phyloP scores from a whole-genome alignment of 2,888 invertebrate species.

The Cactoblastis cactorum region DNA sequence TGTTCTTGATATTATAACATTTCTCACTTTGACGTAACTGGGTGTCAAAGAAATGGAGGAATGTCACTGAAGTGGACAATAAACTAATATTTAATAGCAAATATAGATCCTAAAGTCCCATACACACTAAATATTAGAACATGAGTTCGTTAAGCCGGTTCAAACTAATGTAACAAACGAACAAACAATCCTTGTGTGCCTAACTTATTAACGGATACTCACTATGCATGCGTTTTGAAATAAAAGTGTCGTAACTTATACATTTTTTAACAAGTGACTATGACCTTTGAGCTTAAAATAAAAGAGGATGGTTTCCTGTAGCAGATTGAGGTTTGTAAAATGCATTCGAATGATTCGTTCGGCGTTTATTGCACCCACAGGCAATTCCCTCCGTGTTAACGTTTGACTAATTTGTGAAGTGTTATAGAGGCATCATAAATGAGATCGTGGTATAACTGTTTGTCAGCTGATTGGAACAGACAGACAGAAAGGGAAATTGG shows the following conservation, averaged over 20 bases:
- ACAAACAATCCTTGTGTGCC: slow-evolving; percentile 68
- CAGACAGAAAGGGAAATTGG: slow-evolving; percentile 14
- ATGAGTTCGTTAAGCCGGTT: slow-evolving; percentile 66
- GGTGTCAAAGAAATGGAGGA: slow-evolving; percentile 49
- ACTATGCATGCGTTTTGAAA: slow-evolving; percentile 31
- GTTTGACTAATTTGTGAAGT: slow-evolving; percentile 77
- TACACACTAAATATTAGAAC: slow-evolving; percentile 72
- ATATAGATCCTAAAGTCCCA: slow-evolving; percentile 67
- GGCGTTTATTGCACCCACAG: slow-evolving; percentile 74
- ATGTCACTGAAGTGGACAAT: slow-evolving; percentile 58
- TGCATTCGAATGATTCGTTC: slow-evolving; percentile 62
- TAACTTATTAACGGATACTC: slow-evolving; percentile 72
- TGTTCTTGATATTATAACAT: slow-evolving; percentile 11
- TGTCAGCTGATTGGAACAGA: slow-evolving; percentile 57
- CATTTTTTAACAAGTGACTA: slow-evolving; percentile 15
- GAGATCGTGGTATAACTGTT: slow-evolving; percentile 43
- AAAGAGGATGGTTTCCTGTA: slow-evolving; percentile 25
- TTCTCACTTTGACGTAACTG: slow-evolving; percentile 60
- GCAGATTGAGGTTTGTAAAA: slow-evolving; percentile 35
- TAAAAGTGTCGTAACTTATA: slow-evolving; percentile 27
- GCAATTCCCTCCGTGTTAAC: slow-evolving; percentile 69
- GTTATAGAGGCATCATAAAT: slow-evolving; percentile 60
- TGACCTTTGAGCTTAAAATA: slow-evolving; percentile 21
- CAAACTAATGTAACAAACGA: slow-evolving; percentile 71
- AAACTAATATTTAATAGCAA: slow-evolving; percentile 71